phyloP scores from a whole-genome alignment of 2,888 invertebrate genomes.

The Lepidocyrtoides sp. region DNA sequence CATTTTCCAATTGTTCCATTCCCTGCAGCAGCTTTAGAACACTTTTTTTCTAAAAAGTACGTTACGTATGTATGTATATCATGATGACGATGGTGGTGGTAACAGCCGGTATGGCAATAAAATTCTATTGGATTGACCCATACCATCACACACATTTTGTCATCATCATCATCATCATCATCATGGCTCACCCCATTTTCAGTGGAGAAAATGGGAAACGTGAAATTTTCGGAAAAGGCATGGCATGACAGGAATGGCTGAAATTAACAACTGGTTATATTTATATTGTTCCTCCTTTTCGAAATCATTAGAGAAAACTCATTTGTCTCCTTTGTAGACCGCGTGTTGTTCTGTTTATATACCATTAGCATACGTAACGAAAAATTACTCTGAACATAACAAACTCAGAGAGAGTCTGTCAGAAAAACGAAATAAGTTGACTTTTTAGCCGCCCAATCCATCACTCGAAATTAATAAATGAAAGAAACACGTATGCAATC shows the following conservation, averaged over 20 bases:
- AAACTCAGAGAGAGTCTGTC: conserved; percentile 1
- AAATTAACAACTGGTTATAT: conserved; percentile 65
- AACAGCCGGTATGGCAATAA: conserved; percentile 71
- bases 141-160: conserved; percentile 52
- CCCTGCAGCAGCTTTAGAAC: too few species aligned
- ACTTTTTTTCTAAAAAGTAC: too few species aligned
- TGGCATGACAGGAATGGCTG: conserved; percentile 41
- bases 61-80: too few species aligned
- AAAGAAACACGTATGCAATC: too few species aligned
- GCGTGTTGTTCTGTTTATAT: background rate
- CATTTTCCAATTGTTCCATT: conserved; percentile 67
- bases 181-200: conserved; percentile 56
- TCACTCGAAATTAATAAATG: conserved; percentile 58
- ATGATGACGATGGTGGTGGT: conserved; percentile 36
- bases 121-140: conserved; percentile 75
- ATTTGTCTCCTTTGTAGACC: background rate
- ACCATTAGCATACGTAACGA: background rate
- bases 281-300: conserved; percentile 21
- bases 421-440: conserved; percentile 29
- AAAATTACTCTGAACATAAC: background rate
- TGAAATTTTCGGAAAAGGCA: conserved; percentile 9
- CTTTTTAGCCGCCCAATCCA: conserved; percentile 37
- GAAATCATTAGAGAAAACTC: conserved; percentile 34
- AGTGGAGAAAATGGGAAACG: background rate
- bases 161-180: too few species aligned